phyloP scores from a whole-genome alignment of 2,113 vertebrate species.

The Actenoides lindsayi region DNA sequence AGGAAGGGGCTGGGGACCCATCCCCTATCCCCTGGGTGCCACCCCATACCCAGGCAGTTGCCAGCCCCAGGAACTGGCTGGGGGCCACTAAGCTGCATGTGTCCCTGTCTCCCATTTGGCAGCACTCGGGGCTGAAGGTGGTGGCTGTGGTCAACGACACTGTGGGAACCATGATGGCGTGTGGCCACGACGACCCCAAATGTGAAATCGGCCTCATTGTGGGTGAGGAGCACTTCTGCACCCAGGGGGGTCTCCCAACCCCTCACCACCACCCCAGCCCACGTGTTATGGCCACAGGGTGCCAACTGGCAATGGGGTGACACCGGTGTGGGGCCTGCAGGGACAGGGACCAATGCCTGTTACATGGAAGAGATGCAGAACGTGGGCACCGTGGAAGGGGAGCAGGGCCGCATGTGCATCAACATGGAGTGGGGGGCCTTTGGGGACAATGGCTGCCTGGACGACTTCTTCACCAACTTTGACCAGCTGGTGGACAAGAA shows the following conservation, averaged over 20 bases:
- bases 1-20: not conserved
- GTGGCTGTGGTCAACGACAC: slow-evolving; percentile 83
- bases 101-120: slow-evolving; percentile 31
- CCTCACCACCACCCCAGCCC: not conserved
- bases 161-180: slow-evolving; percentile 86
- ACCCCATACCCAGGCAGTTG: not conserved
- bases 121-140: slow-evolving; percentile 74
- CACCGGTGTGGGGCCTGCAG: not conserved
- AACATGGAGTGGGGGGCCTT: slow-evolving; percentile 85
- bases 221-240: slow-evolving; percentile 62
- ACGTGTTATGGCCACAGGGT: not conserved
- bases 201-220: slow-evolving; percentile 83
- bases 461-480: slow-evolving; percentile 56
- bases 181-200: slow-evolving; percentile 74
- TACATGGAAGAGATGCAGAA: slow-evolving; percentile 83
- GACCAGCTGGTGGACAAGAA: slow-evolving; percentile 65
- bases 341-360: slow-evolving; percentile 80
- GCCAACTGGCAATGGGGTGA: not conserved
- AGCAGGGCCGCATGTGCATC: slow-evolving; percentile 77
- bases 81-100: not conserved
- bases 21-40: not conserved
- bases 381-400: slow-evolving; percentile 45
- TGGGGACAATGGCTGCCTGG: slow-evolving; percentile 75
- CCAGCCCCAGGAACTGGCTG: not conserved
- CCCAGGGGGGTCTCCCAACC: not conserved